These are phyloP conservation scores for Catocala fraxini DNA, from an alignment of 2,888 invertebrate genomes.

Conservation along the genomic window DNA sequence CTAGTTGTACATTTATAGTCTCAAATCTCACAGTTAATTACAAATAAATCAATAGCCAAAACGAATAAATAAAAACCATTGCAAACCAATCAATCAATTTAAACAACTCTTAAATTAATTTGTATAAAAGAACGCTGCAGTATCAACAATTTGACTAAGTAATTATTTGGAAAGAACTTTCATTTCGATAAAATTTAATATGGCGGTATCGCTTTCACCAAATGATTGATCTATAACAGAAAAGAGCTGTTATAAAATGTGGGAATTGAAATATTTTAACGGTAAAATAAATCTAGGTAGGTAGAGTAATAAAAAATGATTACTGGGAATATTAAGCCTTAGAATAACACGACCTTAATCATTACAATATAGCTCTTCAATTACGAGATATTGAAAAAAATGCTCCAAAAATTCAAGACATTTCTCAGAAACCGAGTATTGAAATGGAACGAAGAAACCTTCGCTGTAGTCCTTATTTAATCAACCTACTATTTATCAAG, in stretches of 20 bases:
- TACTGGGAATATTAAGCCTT: no score
- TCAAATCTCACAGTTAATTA: slow-evolving; percentile 1
- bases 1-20: not conserved
- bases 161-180: slow-evolving; percentile 42
- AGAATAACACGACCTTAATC: no score
- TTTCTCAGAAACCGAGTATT: no score
- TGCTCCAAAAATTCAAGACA: no score
- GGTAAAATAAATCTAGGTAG: not conserved
- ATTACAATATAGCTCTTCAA: no score
- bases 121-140: slow-evolving; percentile 17
- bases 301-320: no score
- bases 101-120: slow-evolving; percentile 2
- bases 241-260: not conserved
- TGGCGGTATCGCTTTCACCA: slow-evolving; percentile 11
- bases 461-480: no score
- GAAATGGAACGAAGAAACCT: no score
- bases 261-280: not conserved
- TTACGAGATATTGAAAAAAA: no score
- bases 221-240: slow-evolving; percentile 9
- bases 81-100: slow-evolving; percentile 10
- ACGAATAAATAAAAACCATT: not conserved
- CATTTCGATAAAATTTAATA: slow-evolving; percentile 23
- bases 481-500: no score
- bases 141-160: slow-evolving; percentile 25
- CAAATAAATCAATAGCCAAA: not conserved